Base-by-base conservation (phyloP, 2,888 invertebrate genomes). In the Himalopsyche japonica region DNA sequence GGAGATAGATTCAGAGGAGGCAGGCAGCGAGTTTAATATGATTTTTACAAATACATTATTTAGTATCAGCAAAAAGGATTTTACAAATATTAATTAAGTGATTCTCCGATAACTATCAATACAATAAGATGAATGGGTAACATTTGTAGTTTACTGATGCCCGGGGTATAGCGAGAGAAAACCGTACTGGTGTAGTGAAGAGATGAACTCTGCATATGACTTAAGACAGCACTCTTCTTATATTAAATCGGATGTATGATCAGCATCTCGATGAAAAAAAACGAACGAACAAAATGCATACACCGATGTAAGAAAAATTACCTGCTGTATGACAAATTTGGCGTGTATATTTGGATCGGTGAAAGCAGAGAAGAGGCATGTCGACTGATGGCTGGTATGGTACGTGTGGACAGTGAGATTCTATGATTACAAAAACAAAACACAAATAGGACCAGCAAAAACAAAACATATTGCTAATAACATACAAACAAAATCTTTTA, bases 271-370 rank as follows among this genome's bases (percentile, higher is more conserved):
- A 70, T 27, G 70, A 10, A 78, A 78, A 0, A 32, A 24, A 24
- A 34, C 32, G 47, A 34, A 78, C 37, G 12, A 78, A 24, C 70
- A 70, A 12, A 70, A 70, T 70, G 70, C 27, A 70, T 27, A 70
- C 70, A 70, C 77, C 77, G 43, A 34, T 77, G 77, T 34, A 3
- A n/a, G 18, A 27, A 76, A 47, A 49, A 77, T 87, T 87, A 87
- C 87, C 87, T 87, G 87, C 79, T 87, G 76, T 89, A 92, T 57
- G 91, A 91, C 88, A 91, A 90, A 88, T 92, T 92, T 92, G 92
- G 92, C 88, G 92, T 91, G 88, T 92, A 92, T 88, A 93, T 93
- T 91, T 92, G 91, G 89, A 93, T 92, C 90, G 92, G 92, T 88
- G 92, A 92, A 87, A 93, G 92, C 91, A 92, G 92, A 90, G 92